phyloP scores from a whole-genome alignment of 1,140 invertebrate species.

The Anagrus nilaparvatae region DNA sequence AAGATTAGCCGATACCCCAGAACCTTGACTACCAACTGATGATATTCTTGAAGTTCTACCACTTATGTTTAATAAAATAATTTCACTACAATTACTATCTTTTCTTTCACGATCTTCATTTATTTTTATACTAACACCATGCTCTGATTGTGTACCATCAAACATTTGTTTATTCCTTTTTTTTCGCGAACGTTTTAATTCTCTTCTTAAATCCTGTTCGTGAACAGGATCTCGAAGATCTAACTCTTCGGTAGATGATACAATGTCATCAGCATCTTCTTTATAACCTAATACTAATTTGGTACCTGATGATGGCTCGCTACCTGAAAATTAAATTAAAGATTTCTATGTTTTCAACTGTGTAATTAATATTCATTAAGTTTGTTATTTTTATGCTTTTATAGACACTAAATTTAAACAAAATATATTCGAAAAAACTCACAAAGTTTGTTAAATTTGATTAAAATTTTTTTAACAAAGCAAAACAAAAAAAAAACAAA shows the following conservation, averaged over 20 bases:
- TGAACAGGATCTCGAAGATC: conserved; percentile 63
- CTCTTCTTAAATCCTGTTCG: conserved; percentile 40
- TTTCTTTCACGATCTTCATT: conserved; percentile 56
- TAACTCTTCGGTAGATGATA: conserved; percentile 76
- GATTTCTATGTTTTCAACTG: too few species aligned
- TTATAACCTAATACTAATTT: conserved; percentile 50
- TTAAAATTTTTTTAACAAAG: too few species aligned
- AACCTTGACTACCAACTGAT: conserved; percentile 54
- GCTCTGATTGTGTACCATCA: conserved; percentile 44
- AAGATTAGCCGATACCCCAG: conserved; percentile 53
- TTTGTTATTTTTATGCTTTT: neutral
- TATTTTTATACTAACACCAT: conserved; percentile 29
- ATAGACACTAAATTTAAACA: too few species aligned
- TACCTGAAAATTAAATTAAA: conserved; percentile 19
- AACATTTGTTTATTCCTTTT: conserved; percentile 37
- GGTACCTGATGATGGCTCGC: conserved; percentile 31
- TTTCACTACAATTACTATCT: conserved; percentile 67
- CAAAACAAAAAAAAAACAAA: neutral
- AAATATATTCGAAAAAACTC: too few species aligned
- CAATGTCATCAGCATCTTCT: conserved; percentile 69
- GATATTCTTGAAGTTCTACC: conserved; percentile 72
- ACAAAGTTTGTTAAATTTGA: too few species aligned
- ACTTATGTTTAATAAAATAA: conserved; percentile 67
- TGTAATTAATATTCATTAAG: neutral
- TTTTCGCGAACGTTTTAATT: conserved; percentile 31